phyloP scores from a whole-genome alignment of 2,113 vertebrate genomes.

The Clinocottus analis region DNA sequence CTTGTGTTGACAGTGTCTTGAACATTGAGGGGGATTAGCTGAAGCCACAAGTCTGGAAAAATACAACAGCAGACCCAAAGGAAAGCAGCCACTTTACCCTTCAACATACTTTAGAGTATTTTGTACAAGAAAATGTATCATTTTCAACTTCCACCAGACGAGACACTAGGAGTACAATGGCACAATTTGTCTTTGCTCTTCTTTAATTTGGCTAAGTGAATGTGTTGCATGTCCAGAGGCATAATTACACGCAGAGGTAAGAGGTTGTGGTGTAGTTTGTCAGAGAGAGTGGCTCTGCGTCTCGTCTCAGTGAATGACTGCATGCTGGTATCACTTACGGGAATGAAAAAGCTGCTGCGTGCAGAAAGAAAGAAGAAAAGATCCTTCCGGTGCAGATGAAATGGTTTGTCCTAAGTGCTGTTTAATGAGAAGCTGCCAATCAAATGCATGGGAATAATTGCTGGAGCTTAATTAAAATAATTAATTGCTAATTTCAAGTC shows the following conservation, averaged over 20 bases:
- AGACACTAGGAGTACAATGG: neutral
- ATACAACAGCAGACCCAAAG: constrained; percentile 19
- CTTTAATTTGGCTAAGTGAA: constrained; percentile 70
- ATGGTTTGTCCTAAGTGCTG: constrained; percentile 61
- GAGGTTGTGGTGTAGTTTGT: constrained; percentile 66
- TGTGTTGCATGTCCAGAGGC: constrained; percentile 43
- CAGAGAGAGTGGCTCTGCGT: constrained; percentile 38
- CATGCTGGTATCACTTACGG: constrained; percentile 64
- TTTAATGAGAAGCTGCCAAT: constrained; percentile 72
- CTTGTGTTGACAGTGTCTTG: constrained; percentile 60
- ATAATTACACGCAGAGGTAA: constrained; percentile 66
- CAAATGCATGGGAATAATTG: constrained; percentile 67
- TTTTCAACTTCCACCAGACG: constrained; percentile 6
- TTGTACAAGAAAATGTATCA: neutral
- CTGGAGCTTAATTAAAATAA: constrained; percentile 63
- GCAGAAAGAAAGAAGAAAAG: constrained; percentile 17
- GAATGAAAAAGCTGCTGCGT: constrained; percentile 58
- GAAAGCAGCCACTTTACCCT: constrained; percentile 16
- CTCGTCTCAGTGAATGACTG: constrained; percentile 38
- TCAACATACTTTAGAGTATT: constrained; percentile 18
- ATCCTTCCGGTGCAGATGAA: constrained; percentile 36
- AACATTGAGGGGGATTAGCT: constrained; percentile 63
- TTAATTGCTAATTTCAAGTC: constrained; percentile 61
- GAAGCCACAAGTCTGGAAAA: constrained; percentile 49
- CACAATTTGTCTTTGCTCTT: constrained; percentile 32